Evolutionary conservation across 2,797 vertebrate genomes (phyloP).

Genomic region (Rhinichthys osculus): DNA sequence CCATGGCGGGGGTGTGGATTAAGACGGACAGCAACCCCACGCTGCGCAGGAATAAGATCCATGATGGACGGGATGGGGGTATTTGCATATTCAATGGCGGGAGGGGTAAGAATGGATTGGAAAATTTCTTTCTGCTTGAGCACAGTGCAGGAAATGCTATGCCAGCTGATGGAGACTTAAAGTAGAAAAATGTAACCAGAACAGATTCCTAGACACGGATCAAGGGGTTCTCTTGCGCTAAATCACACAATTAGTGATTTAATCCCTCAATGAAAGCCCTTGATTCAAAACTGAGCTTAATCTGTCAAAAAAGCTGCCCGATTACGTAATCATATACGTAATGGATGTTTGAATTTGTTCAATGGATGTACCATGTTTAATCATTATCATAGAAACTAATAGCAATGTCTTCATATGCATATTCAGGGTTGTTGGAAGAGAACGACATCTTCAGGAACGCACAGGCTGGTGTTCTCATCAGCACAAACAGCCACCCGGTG

Average conservation of each 20-base stretch:
- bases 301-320: neutral
- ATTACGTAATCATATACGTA: neutral
- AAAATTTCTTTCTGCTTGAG: neutral
- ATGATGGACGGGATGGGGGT: constrained; percentile 96
- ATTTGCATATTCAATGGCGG: constrained; percentile 99
- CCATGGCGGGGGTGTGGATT: constrained; percentile 99
- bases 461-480: constrained; percentile 98
- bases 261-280: neutral
- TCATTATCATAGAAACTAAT: neutral
- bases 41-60: constrained; percentile 98
- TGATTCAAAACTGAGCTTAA: neutral
- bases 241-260: constrained; percentile 14
- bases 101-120: constrained; percentile 82
- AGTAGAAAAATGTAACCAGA: neutral
- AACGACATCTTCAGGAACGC: constrained; percentile 99
- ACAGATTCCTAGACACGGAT: neutral
- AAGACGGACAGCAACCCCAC: constrained; percentile 99
- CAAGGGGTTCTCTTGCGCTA: neutral
- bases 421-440: constrained; percentile 93
- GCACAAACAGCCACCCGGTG: constrained; percentile 98
- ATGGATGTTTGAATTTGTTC: no score
- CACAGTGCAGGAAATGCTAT: neutral
- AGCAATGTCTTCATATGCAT: constrained; percentile 21
- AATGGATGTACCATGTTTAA: neutral
- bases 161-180: neutral